A percentile compares a stretch with the other conserved stretches of the same genome.
phyloP scores from a whole-genome alignment of 2,888 invertebrate genomes.

The Junonia oenone region DNA sequence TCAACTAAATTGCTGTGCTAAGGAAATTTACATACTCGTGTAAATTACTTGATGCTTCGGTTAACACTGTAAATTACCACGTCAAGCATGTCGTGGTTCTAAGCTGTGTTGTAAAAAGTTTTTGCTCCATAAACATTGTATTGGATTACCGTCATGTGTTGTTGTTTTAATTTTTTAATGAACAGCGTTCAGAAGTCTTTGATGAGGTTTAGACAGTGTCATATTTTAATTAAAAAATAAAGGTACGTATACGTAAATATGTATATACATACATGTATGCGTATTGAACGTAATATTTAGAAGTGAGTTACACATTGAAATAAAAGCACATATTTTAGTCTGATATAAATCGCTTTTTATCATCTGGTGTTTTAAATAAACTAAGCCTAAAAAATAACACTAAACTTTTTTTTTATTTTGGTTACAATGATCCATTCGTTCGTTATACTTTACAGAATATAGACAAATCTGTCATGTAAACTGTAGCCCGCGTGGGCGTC shows the following conservation, averaged over 20 bases:
- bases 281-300: too few relatives aligned
- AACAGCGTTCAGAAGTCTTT: background rate
- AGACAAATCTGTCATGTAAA: too few relatives aligned
- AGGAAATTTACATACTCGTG: constrained; percentile 1
- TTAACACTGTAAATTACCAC: constrained; percentile 2
- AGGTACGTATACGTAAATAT: background rate
- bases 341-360: too few relatives aligned
- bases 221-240: background rate
- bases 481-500: too few relatives aligned
- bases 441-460: too few relatives aligned
- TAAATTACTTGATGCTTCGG: background rate
- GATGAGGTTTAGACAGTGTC: background rate
- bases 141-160: background rate
- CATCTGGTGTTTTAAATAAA: too few relatives aligned
- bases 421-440: too few relatives aligned
- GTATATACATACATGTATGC: too few relatives aligned
- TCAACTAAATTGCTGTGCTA: background rate
- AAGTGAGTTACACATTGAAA: too few relatives aligned
- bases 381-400: too few relatives aligned
- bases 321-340: too few relatives aligned
- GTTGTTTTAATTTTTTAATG: background rate
- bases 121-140: background rate
- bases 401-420: too few relatives aligned
- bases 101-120: background rate
- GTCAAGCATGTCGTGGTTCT: background rate